Percentiles rank a stretch among this genome's conserved stretches.
Conservation (phyloP, 1,140 invertebrate genomes). For the Temnothorax curvispinosus region DNA sequence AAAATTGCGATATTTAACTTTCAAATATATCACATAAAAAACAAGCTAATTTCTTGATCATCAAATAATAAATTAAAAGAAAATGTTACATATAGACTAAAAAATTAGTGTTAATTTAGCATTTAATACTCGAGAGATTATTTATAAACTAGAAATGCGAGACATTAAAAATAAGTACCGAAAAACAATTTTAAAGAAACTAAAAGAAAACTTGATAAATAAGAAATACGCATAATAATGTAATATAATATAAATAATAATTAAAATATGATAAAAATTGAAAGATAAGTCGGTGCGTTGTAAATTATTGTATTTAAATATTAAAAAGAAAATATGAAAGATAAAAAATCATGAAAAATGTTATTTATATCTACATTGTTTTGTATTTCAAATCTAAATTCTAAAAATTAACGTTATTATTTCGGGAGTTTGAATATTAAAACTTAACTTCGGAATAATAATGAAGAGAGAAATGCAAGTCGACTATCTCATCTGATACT, state of each 20-base stretch:
- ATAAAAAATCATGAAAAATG: not conserved
- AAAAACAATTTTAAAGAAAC: not conserved
- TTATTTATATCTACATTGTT: not conserved
- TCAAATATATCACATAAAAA: not conserved
- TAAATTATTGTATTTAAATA: not conserved
- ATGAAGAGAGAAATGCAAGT: not conserved
- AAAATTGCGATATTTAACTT: slow-evolving; percentile 1
- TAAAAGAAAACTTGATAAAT: not conserved
- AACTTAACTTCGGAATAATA: not conserved
- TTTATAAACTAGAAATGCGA: not conserved
- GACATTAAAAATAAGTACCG: not conserved
- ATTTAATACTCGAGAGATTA: not conserved
- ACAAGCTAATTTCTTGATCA: not conserved
- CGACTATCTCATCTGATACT: not conserved
- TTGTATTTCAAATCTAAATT: not conserved
- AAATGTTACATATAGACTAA: not conserved
- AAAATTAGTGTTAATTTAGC: not conserved
- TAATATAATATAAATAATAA: not conserved
- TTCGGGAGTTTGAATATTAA: not conserved
- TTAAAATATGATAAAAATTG: not conserved
- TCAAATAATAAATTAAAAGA: no score
- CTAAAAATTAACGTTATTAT: not conserved
- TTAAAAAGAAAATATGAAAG: not conserved
- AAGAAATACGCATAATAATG: not conserved
- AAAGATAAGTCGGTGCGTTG: not conserved